Conservation (phyloP, 2,113 vertebrate genomes). For the Galeopterus variegatus region DNA sequence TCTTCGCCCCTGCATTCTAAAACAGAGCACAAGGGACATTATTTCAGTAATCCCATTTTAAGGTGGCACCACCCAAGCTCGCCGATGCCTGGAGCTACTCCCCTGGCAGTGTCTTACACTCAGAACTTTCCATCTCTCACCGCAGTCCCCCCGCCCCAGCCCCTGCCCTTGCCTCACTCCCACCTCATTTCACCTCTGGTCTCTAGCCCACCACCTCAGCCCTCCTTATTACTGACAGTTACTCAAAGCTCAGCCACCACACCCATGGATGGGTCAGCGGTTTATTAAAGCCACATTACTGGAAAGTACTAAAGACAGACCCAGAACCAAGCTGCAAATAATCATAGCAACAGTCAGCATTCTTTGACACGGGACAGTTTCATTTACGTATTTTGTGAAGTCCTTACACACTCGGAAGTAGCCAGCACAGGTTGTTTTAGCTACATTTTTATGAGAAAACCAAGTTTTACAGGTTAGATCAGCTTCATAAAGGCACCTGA, state of each 20-base stretch:
- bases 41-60: background rate
- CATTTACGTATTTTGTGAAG: background rate
- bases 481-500: background rate
- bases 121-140: background rate
- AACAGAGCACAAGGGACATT: background rate
- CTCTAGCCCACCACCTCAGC: background rate
- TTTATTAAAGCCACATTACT: slow-evolving; percentile 42
- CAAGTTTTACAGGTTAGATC: background rate
- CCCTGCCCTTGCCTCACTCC: too few relatives aligned
- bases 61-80: background rate
- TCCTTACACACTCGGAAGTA: background rate
- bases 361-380: background rate
- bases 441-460: background rate
- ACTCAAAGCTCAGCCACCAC: background rate
- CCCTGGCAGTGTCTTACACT: rapidly evolving
- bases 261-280: background rate
- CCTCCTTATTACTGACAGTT: background rate
- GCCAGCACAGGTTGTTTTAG: background rate
- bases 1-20: background rate
- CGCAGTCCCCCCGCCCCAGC: rapidly evolving
- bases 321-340: background rate
- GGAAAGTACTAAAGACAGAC: background rate
- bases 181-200: background rate
- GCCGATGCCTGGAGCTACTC: background rate
- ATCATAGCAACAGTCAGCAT: background rate